Evolutionary conservation across 2,888 invertebrate species (phyloP).

Genomic region (Tenthredo scrophulariae): DNA sequence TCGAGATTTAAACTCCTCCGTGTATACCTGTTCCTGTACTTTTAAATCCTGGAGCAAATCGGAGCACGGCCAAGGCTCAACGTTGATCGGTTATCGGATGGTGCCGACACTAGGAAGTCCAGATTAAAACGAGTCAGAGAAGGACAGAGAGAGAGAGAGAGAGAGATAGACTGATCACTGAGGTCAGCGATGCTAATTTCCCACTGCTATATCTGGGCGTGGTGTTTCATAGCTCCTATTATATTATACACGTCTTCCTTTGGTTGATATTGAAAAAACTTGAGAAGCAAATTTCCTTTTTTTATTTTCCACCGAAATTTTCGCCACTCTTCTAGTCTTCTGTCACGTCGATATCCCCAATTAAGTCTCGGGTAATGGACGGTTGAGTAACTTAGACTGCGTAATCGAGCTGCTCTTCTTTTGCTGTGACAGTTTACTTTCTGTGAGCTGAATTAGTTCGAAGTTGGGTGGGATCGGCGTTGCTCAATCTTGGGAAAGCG

Average conservation of each 20-base stretch:
- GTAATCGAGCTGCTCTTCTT: constrained; percentile 15
- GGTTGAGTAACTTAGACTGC: constrained; percentile 3
- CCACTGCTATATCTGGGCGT: neutral
- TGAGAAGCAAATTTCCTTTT: too few species aligned
- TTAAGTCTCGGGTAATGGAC: neutral
- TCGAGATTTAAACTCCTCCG: neutral
- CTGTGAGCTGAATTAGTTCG: constrained; percentile 1
- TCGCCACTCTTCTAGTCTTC: too few species aligned
- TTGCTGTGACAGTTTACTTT: constrained; percentile 5
- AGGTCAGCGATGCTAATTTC: constrained; percentile 14
- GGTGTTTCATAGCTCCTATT: neutral
- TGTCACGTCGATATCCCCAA: too few species aligned
- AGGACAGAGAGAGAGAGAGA: neutral
- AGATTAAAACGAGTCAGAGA: neutral
- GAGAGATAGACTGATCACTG: neutral
- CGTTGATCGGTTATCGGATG: neutral
- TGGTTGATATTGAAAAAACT: too few species aligned
- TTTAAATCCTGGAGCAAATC: constrained; percentile 10
- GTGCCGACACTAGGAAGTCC: constrained; percentile 26
- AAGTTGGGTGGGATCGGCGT: constrained; percentile 4
- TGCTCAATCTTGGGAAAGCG: constrained; percentile 42
- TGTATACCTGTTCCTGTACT: neutral
- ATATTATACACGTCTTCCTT: too few species aligned
- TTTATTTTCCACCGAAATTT: too few species aligned
- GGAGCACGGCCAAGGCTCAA: neutral